These are phyloP conservation scores for Xenus cinereus DNA, from an alignment of 2,113 vertebrate species.

Conservation along the genomic window DNA sequence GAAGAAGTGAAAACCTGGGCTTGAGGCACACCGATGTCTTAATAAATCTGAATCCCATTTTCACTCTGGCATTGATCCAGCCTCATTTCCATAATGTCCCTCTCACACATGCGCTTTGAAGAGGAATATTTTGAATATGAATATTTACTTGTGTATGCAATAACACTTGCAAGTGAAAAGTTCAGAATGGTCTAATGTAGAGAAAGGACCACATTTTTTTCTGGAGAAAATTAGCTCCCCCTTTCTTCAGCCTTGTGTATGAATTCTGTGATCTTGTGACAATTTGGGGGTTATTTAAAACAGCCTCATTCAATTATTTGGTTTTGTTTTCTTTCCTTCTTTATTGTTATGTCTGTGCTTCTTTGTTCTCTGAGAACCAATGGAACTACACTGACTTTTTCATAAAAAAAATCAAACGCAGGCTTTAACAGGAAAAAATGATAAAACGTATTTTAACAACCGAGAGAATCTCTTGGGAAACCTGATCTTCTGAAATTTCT, in stretches of 20 bases:
- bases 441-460: background rate
- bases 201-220: background rate
- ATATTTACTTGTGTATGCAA: background rate
- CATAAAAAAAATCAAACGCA: background rate
- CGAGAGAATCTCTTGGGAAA: background rate
- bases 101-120: background rate
- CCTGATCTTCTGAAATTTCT: background rate
- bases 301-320: background rate
- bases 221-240: conserved; percentile 37
- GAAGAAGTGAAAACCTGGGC: background rate
- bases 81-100: background rate
- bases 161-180: background rate
- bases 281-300: background rate
- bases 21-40: background rate
- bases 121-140: background rate
- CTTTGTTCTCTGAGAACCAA: background rate
- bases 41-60: background rate
- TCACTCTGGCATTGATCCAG: background rate
- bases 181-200: background rate
- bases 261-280: background rate
- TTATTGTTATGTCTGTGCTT: background rate
- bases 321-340: background rate
- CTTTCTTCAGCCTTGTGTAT: background rate
- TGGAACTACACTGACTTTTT: background rate
- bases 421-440: background rate